phyloP scores from a whole-genome alignment of 2,113 vertebrate species.

The Phyllostomus discolor region DNA sequence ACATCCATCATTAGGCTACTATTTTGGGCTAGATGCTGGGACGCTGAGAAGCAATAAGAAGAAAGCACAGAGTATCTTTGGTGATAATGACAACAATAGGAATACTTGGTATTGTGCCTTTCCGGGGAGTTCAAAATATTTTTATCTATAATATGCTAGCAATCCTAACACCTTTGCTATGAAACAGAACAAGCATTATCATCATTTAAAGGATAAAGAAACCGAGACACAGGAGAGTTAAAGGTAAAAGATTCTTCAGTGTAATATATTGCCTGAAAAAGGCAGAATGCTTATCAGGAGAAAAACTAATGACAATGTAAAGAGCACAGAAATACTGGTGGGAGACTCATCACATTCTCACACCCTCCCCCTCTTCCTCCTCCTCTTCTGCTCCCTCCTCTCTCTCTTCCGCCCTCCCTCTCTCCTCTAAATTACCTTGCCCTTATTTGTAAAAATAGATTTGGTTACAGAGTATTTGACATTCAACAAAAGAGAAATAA shows the following conservation, averaged over 20 bases:
- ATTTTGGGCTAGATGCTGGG: background rate
- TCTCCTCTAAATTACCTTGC: constrained; percentile 28
- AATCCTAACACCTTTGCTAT: constrained; percentile 37
- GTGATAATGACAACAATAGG: constrained; percentile 21
- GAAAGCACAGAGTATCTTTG: background rate
- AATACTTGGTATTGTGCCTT: constrained; percentile 29
- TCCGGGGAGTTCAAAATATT: constrained; percentile 33
- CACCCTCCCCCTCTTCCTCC: background rate
- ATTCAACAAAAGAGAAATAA: constrained; percentile 32
- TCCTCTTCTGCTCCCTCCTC: background rate
- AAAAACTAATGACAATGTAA: constrained; percentile 23
- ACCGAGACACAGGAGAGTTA: background rate
- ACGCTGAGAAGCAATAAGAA: background rate
- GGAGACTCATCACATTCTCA: background rate
- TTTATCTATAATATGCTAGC: constrained; percentile 43
- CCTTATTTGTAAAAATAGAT: constrained; percentile 47
- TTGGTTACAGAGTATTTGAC: constrained; percentile 5
- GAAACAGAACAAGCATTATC: constrained; percentile 40
- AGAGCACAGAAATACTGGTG: background rate
- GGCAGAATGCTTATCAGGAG: constrained; percentile 48
- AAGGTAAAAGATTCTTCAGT: constrained; percentile 50
- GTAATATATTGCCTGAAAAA: constrained; percentile 18
- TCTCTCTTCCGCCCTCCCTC: background rate
- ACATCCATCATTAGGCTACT: background rate
- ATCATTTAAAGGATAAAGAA: constrained; percentile 58